A percentile compares a stretch with the other conserved stretches of the same genome.
Conservation (phyloP, 2,113 vertebrate genomes). For the Phaetusa simplex region DNA sequence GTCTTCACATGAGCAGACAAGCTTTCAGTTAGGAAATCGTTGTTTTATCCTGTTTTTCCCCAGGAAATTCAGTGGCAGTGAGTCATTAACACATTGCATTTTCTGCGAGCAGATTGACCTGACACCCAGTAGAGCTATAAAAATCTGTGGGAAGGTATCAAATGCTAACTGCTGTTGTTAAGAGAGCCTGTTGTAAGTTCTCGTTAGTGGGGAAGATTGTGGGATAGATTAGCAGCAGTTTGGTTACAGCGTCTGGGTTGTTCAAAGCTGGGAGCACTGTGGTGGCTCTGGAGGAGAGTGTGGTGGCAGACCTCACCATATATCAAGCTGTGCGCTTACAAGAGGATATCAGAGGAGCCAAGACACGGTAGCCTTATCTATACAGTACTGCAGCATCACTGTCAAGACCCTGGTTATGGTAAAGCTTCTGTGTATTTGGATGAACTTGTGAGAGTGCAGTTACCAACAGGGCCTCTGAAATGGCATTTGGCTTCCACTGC, state of each 20-base stretch:
- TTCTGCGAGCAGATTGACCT: constrained; percentile 33
- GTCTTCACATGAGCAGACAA: neutral
- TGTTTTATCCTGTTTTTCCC: neutral
- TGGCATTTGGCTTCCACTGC: neutral
- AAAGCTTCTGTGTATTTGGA: neutral
- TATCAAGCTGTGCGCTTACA: neutral
- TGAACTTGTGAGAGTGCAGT: neutral
- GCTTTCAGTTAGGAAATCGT: constrained; percentile 30
- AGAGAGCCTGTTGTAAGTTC: neutral
- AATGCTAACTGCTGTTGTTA: neutral
- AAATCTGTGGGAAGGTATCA: constrained; percentile 3
- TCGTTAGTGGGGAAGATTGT: neutral
- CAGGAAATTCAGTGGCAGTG: constrained; percentile 43
- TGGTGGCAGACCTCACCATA: neutral
- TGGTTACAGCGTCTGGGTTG: neutral
- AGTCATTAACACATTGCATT: constrained; percentile 42
- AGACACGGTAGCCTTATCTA: neutral
- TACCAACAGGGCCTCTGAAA: neutral
- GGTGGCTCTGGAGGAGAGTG: neutral
- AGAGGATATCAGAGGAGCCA: neutral
- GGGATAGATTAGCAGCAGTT: neutral
- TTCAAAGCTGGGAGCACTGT: neutral
- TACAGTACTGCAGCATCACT: neutral
- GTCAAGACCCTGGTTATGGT: neutral
- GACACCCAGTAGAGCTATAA: neutral